Evolutionary conservation across 2,113 vertebrate genomes (phyloP), one percentile per base, ranked within the genome.

Genomic region (Acanthochromis polyacanthus): DNA sequence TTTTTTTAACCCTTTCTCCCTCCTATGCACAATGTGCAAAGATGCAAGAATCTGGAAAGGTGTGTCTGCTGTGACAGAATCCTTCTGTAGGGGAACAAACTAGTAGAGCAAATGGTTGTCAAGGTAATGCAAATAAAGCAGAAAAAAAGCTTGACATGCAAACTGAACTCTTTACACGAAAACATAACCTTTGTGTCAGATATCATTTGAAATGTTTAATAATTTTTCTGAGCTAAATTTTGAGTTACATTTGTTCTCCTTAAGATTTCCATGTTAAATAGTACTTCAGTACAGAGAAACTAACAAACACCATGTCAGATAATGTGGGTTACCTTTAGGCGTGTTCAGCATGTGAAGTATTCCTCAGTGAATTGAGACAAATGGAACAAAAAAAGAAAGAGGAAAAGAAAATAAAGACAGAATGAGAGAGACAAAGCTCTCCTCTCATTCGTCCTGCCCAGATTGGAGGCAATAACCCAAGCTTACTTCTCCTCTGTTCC

Each of bases 301-400:
- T 23, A 38, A 45, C n/a, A 71, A 36, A 72, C 1, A 45, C 4
- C 16, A 40, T 12, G 12, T 46, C 5, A 75, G 79, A 68, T 62
- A 38, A 9, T 58, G 25, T 46, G 63, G 52, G 52, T 86, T 92
- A 91, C 86, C 89, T 89, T 88, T 53, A 40, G 46, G 16, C 71
- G 25, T 43, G 52, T 63, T 82, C 70, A 75, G 71, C 38, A 48
- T 75, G 16, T 53, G 59, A 79, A 65, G 60, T 19, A 66, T 61
- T 81, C 71, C 57, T 84, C 57, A 58, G 6, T 19, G 17, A 4
- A 2, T 48, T 20, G 48, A 63, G 59, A 85, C 12, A 10, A 57
- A 46, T 22, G 74, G 32, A 72, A 70, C 10, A 56, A 80, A 14
- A 1, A 0, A 40, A 14, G 16, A 16, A 4, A 25, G 30, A 23